Evolutionary conservation across 2,113 vertebrate species (phyloP).

Genomic region (Trinectes maculatus): DNA sequence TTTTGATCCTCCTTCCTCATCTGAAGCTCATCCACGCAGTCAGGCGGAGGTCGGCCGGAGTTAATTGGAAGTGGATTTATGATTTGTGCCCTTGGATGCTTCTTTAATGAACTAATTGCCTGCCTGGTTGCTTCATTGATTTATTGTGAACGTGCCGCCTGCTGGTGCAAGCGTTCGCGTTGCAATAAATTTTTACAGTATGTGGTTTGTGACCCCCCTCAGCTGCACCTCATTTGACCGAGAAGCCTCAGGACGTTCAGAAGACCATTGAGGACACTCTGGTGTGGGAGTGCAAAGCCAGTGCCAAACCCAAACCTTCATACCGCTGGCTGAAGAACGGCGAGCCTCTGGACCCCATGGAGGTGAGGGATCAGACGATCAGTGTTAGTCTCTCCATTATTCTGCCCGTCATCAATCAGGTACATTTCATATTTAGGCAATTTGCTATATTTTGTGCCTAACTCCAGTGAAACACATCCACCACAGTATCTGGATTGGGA

Average conservation of each 20-base stretch:
- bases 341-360: conserved; percentile 83
- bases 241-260: conserved; percentile 86
- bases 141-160: conserved; percentile 39
- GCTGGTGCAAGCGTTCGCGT: conserved; percentile 17
- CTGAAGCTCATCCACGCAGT: background rate
- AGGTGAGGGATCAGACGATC: conserved; percentile 70
- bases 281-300: conserved; percentile 92
- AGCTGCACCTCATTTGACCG: conserved; percentile 91
- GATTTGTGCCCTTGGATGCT: conserved; percentile 60
- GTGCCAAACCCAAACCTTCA: conserved; percentile 89
- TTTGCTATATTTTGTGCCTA: conserved; percentile 57
- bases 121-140: conserved; percentile 65
- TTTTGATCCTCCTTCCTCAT: conserved; percentile 16
- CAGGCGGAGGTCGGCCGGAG: conserved; percentile 50
- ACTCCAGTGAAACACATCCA: conserved; percentile 31
- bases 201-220: conserved; percentile 40
- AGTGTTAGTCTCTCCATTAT: no score
- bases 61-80: conserved; percentile 71
- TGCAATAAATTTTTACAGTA: conserved; percentile 37
- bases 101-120: conserved; percentile 70
- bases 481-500: conserved; percentile 28
- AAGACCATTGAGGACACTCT: conserved; percentile 90
- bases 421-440: conserved; percentile 62
- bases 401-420: conserved; percentile 65
- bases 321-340: conserved; percentile 96